Evolutionary conservation across 2,797 vertebrate species (phyloP), one percentile per base, ranked within the genome.

Genomic region (Heliangelus exortis): DNA sequence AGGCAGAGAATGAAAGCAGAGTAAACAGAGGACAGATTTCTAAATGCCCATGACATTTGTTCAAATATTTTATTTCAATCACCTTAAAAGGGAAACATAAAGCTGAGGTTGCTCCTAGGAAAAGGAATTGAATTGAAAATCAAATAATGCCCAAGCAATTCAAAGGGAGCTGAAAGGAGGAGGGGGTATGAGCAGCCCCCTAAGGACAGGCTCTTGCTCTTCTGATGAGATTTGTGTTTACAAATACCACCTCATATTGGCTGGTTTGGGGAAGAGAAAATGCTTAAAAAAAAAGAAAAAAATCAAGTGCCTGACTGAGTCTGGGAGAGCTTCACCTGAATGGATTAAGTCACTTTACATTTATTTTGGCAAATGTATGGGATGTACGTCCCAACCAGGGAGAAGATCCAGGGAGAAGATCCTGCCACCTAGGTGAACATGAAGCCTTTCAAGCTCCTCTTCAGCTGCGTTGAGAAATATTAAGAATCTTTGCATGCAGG

Each of bases 1-100:
- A 59, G 65, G 85, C 92, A 92, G 90, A 87, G 92, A 90, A 86
- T 65, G 85, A 86, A 95, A 96, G 90, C 92, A 93, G 85, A 89
- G 93, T 77, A 97, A 97, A 97, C 90, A 95, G 84, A 93, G 68
- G 72, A 95, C 92, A 95, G 94, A 93, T 95, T 94, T 96, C 95
- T 97, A 95, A 97, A 95, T 96, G 93, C 96, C 84, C 82, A 58
- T 96, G 96, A 96, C 94, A 96, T 97, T 97, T 96, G 92, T 95
- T 96, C 95, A 95, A 96, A 97, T 96, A 93, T 94, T 97, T 96
- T 96, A 95, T 96, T 96, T 96, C 95, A 95, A 96, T 96, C 96
- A 93, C 83, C 92, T 95, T 96, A 96, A 97, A 96, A 97, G 92
- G 96, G 95, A 97, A 95, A 95, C 95, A 96, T 89, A 95, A 96